Conservation (phyloP, 2,113 vertebrate genomes). For the Siniperca knerii region DNA sequence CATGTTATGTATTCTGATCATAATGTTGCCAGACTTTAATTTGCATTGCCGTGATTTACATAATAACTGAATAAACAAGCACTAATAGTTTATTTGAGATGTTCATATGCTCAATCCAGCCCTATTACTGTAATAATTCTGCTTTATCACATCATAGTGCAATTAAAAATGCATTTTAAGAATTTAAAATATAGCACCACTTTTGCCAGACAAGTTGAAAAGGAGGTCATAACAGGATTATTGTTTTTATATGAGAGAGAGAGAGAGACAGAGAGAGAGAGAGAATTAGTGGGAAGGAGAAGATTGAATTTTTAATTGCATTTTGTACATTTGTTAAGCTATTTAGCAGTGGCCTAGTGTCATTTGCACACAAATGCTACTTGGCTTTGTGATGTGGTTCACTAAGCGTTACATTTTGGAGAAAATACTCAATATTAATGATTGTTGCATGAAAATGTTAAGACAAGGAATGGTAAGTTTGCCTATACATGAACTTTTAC, state of each 20-base stretch:
- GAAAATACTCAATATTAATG: not conserved
- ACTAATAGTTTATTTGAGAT: not conserved
- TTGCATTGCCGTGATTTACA: not conserved
- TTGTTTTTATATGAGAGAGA: slow-evolving; percentile 12
- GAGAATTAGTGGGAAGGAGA: not conserved
- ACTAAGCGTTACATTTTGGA: not conserved
- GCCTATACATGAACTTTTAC: not conserved
- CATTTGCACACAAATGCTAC: not conserved
- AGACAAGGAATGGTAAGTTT: not conserved
- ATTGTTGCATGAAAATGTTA: not conserved
- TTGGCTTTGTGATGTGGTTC: slow-evolving; percentile 1
- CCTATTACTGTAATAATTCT: not conserved
- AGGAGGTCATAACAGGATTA: slow-evolving; percentile 7
- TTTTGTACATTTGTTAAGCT: slow-evolving; percentile 8
- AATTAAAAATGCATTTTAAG: not conserved
- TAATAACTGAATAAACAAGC: not conserved
- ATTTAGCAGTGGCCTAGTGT: not conserved
- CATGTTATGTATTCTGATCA: not conserved
- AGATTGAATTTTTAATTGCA: slow-evolving; percentile 1
- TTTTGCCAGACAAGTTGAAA: slow-evolving; percentile 4
- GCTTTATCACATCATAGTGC: slow-evolving; percentile 5
- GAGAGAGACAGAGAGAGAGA: not conserved
- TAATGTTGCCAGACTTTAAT: slow-evolving; percentile 12
- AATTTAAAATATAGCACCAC: not conserved
- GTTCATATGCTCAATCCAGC: not conserved